phyloP scores from a whole-genome alignment of 2,797 vertebrate species.

The Cyprinella venusta region DNA sequence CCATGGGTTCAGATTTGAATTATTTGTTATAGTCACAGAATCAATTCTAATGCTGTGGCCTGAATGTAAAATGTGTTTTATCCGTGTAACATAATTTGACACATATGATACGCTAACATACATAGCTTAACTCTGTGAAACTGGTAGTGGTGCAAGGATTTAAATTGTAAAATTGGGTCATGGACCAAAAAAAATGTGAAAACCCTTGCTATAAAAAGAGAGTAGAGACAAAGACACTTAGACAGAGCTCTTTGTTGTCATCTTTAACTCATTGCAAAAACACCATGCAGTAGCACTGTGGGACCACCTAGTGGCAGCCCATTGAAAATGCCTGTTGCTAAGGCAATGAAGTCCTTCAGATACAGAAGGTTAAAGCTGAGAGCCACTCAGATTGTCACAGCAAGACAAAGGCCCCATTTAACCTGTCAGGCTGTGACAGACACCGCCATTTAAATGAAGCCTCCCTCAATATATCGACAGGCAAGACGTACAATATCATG shows the following conservation, averaged over 20 bases:
- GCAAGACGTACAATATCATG: slow-evolving; percentile 30
- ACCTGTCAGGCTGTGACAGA: slow-evolving; percentile 65
- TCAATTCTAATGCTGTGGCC: slow-evolving; percentile 63
- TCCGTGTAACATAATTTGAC: background rate
- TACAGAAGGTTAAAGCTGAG: slow-evolving; percentile 53
- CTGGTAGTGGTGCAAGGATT: no score
- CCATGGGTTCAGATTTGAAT: background rate
- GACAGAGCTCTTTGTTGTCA: slow-evolving; percentile 37
- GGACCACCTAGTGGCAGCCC: slow-evolving; percentile 70
- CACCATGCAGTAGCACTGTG: slow-evolving; percentile 47
- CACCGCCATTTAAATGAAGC: slow-evolving; percentile 60
- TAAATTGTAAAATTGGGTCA: background rate
- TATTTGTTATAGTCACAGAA: background rate
- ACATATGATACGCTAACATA: background rate
- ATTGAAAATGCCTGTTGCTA: slow-evolving; percentile 27
- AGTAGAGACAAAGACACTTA: background rate
- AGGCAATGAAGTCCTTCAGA: slow-evolving; percentile 46
- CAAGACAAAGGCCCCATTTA: slow-evolving; percentile 71
- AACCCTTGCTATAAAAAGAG: background rate
- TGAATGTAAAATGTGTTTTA: slow-evolving; percentile 4
- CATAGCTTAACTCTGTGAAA: background rate
- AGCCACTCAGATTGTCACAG: slow-evolving; percentile 55
- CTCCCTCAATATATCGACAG: slow-evolving; percentile 23
- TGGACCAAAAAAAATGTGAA: slow-evolving; percentile 13
- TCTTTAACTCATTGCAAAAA: slow-evolving; percentile 54